Conservation (phyloP, 2,797 vertebrate species). For the Eurystomus glaucurus region DNA sequence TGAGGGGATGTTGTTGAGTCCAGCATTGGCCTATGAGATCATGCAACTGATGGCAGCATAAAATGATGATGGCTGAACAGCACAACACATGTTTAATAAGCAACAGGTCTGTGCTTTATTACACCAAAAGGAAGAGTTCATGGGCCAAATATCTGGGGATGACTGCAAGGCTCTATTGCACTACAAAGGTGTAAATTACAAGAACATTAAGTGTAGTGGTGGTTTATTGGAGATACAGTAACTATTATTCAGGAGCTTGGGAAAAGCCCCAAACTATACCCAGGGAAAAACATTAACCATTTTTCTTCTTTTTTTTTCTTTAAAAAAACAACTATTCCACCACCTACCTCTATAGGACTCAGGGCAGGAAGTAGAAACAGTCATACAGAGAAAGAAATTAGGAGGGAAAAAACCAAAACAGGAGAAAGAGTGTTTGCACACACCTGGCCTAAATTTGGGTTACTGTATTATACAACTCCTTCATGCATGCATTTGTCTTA, state of each 20-base stretch:
- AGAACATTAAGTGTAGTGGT: background rate
- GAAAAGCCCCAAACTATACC: background rate
- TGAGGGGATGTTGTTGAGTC: too few relatives aligned
- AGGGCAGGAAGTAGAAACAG: background rate
- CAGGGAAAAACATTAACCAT: background rate
- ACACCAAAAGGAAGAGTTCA: background rate
- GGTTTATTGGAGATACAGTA: background rate
- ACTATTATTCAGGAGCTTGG: background rate
- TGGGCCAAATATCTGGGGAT: background rate
- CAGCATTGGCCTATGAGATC: too few relatives aligned
- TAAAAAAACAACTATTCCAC: background rate
- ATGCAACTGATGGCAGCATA: too few relatives aligned
- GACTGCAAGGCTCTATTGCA: background rate
- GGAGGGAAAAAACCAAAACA: accelerated
- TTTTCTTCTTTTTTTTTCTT: background rate
- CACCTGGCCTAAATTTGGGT: background rate
- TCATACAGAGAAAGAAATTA: background rate
- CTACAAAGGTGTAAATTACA: background rate
- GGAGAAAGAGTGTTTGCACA: background rate
- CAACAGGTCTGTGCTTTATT: background rate
- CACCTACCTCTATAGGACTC: background rate
- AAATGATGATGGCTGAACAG: too few relatives aligned
- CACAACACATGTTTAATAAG: background rate
- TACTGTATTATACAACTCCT: background rate
- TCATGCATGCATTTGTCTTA: background rate